Conservation (phyloP, 2,888 invertebrate genomes). For the Phasia obesa region DNA sequence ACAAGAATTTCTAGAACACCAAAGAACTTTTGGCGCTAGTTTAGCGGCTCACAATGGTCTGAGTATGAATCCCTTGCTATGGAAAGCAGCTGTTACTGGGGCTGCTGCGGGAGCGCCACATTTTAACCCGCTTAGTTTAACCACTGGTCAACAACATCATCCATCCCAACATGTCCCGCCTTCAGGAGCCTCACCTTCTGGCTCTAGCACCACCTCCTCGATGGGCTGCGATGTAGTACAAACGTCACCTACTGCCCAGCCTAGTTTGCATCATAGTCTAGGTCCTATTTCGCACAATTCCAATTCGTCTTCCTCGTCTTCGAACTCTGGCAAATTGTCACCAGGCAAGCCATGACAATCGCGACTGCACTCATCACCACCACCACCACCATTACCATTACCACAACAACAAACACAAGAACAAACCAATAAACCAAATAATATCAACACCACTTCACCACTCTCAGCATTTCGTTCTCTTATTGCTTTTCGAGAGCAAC, state of each 20-base stretch:
- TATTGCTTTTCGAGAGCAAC: constrained; percentile 81
- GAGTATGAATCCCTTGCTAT: constrained; percentile 82
- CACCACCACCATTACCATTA: constrained; percentile 40
- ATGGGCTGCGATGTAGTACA: constrained; percentile 81
- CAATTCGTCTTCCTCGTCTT: constrained; percentile 80
- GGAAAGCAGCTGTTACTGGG: constrained; percentile 82
- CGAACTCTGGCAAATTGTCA: constrained; percentile 81
- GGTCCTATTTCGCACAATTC: constrained; percentile 81
- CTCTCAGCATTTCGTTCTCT: constrained; percentile 81
- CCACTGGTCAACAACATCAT: constrained; percentile 77
- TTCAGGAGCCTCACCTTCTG: constrained; percentile 83
- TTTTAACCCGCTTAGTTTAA: constrained; percentile 82
- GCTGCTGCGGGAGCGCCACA: constrained; percentile 79
- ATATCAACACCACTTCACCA: constrained; percentile 72
- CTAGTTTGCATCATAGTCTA: constrained; percentile 73
- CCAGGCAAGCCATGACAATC: constrained; percentile 82
- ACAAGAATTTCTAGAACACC: constrained; percentile 83
- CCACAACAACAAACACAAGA: constrained; percentile 70
- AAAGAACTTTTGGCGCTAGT: constrained; percentile 86
- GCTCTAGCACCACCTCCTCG: constrained; percentile 83
- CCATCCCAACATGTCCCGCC: constrained; percentile 79
- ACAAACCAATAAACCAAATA: constrained; percentile 66
- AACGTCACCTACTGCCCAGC: constrained; percentile 75
- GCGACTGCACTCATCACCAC: constrained; percentile 70
- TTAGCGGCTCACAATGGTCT: constrained; percentile 82